Percentiles rank a stretch among this genome's conserved stretches.
phyloP scores from a whole-genome alignment of 2,888 invertebrate genomes.

The Agapetus fuscipes region DNA sequence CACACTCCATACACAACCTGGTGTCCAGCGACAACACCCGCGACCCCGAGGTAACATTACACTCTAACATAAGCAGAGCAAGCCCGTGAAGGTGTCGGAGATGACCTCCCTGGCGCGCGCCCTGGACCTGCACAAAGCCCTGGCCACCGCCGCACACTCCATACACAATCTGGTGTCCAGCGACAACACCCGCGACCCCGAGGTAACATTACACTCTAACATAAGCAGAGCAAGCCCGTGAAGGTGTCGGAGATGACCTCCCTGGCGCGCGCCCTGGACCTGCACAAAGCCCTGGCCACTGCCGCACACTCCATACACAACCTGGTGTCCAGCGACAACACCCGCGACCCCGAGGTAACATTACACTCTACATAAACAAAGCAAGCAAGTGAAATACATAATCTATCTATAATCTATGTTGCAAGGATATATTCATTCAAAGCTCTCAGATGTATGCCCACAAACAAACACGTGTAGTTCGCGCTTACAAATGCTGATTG shows the following conservation, averaged over 20 bases:
- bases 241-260: conserved; percentile 61
- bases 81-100: conserved; percentile 59
- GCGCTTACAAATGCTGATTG: no score
- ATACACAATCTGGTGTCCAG: conserved; percentile 56
- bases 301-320: conserved; percentile 60
- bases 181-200: conserved; percentile 54
- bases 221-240: no score
- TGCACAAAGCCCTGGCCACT: conserved; percentile 59
- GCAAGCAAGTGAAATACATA: no score
- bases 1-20: conserved; percentile 56
- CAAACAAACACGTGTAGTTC: no score
- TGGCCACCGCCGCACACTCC: conserved; percentile 56
- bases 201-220: conserved; percentile 40
- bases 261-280: conserved; percentile 64
- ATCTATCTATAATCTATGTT: no score
- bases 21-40: conserved; percentile 48
- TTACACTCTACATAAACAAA: no score
- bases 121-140: conserved; percentile 63
- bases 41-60: conserved; percentile 52
- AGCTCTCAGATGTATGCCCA: no score
- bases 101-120: conserved; percentile 63
- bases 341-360: conserved; percentile 56
- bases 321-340: conserved; percentile 45
- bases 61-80: no score
- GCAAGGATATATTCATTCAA: no score